phyloP scores from a whole-genome alignment of 1,140 invertebrate genomes.

The Andricus grossulariae region DNA sequence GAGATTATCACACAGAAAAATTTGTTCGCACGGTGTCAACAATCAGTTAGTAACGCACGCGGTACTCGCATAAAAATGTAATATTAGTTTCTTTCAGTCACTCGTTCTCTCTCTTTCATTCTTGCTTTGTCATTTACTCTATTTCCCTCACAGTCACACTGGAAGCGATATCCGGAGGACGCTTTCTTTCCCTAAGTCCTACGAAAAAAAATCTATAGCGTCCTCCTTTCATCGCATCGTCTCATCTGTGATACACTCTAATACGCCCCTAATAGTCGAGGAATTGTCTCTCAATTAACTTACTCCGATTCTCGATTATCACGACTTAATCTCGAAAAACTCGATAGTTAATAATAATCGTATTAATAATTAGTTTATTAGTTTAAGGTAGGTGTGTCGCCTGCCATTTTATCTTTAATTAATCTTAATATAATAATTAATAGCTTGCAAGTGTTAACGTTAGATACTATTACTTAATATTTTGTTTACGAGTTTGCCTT shows the following conservation, averaged over 20 bases:
- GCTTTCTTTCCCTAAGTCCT: conserved; percentile 59
- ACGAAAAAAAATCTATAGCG: conserved; percentile 61
- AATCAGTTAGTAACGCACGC: conserved; percentile 70
- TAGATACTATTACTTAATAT: conserved; percentile 75
- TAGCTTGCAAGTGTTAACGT: conserved; percentile 75
- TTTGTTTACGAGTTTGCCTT: conserved; percentile 70
- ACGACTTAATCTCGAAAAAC: conserved; percentile 72
- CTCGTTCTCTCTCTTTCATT: conserved; percentile 46
- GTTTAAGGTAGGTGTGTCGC: conserved; percentile 66
- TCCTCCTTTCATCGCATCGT: conserved; percentile 50
- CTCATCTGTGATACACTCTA: conserved; percentile 57
- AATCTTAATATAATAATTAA: conserved; percentile 75
- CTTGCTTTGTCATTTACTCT: conserved; percentile 48
- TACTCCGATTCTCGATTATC: conserved; percentile 66
- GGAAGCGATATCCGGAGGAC: conserved; percentile 55
- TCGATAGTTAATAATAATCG: conserved; percentile 73
- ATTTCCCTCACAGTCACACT: conserved; percentile 45
- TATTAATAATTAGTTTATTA: conserved; percentile 74
- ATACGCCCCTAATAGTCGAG: conserved; percentile 73
- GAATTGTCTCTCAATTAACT: conserved; percentile 67
- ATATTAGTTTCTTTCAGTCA: conserved; percentile 62
- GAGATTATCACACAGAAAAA: conserved; percentile 75
- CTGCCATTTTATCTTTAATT: conserved; percentile 66
- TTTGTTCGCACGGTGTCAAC: conserved; percentile 72
- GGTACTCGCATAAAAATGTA: conserved; percentile 65